These are phyloP conservation scores for Mythimna vitellina DNA, from an alignment of 2,888 invertebrate species.

Conservation along the genomic window DNA sequence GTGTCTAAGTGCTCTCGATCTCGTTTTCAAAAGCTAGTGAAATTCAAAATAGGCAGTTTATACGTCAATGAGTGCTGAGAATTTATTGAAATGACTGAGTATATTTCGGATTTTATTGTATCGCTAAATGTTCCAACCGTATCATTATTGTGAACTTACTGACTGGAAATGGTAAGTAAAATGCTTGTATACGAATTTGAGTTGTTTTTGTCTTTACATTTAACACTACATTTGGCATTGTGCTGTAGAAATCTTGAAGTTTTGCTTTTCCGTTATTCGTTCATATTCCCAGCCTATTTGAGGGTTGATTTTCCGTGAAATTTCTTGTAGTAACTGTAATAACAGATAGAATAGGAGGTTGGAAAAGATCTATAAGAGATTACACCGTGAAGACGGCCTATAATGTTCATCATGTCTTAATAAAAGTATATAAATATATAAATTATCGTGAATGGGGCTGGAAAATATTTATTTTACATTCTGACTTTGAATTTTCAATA, in stretches of 20 bases:
- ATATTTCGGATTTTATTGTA: constrained; percentile 76
- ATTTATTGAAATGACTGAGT: constrained; percentile 84
- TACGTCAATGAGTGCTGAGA: constrained; percentile 79
- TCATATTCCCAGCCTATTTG: constrained; percentile 1
- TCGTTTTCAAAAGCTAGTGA: constrained; percentile 85
- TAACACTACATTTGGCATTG: constrained; percentile 50
- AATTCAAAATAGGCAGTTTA: constrained; percentile 89
- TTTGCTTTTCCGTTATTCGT: constrained; percentile 4
- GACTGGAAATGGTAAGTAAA: constrained; percentile 59
- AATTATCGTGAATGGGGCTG: background rate
- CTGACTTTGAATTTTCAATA: background rate
- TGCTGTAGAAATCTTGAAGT: constrained; percentile 40
- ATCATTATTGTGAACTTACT: constrained; percentile 63
- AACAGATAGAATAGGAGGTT: too few relatives aligned
- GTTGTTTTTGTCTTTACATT: constrained; percentile 31
- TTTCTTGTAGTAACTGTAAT: background rate
- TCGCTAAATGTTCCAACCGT: constrained; percentile 64
- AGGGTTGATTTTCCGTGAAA: constrained; percentile 18
- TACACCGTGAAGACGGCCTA: too few relatives aligned
- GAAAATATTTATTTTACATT: background rate
- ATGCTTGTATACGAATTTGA: constrained; percentile 42
- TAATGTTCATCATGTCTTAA: too few relatives aligned
- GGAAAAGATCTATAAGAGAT: too few relatives aligned
- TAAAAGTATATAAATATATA: too few relatives aligned
- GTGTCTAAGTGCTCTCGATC: constrained; percentile 86